These are phyloP conservation scores for Brachycybe producta DNA, from an alignment of 2,888 invertebrate species.

Conservation along the genomic window DNA sequence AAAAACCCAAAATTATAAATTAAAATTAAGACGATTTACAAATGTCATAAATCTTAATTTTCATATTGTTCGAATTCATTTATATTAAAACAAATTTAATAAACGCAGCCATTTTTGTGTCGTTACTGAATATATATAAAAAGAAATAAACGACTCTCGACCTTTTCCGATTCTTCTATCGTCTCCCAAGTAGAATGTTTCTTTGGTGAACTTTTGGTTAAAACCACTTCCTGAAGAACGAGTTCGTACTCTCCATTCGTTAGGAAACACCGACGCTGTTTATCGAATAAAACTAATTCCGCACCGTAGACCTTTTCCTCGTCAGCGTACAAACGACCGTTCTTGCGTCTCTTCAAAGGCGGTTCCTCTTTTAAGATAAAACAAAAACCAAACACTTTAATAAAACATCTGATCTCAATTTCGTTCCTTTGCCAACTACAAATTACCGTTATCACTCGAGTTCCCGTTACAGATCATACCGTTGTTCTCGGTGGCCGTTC, in stretches of 20 bases:
- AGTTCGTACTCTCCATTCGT: constrained; percentile 84
- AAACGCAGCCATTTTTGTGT: neutral
- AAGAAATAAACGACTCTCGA: constrained; percentile 19
- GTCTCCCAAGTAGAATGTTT: constrained; percentile 60
- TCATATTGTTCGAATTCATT: neutral
- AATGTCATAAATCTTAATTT: neutral
- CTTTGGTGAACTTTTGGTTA: constrained; percentile 45
- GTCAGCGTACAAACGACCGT: constrained; percentile 20
- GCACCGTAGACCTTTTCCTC: constrained; percentile 43
- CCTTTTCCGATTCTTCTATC: constrained; percentile 43
- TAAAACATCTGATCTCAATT: neutral
- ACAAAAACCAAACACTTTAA: neutral
- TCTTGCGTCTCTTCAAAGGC: constrained; percentile 22
- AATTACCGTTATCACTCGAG: constrained; percentile 25
- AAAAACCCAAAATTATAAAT: neutral
- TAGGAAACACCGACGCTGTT: constrained; percentile 70
- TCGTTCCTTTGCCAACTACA: neutral
- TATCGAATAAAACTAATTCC: constrained; percentile 79
- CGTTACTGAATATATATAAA: neutral
- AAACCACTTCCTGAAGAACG: constrained; percentile 56
- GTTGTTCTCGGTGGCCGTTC: constrained; percentile 24
- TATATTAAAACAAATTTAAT: neutral
- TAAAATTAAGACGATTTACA: constrained; percentile 4
- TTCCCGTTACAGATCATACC: constrained; percentile 30
- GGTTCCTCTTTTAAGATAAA: constrained; percentile 26